Base-by-base conservation (phyloP, 2,888 invertebrate genomes). In the Onchidella celtica region DNA sequence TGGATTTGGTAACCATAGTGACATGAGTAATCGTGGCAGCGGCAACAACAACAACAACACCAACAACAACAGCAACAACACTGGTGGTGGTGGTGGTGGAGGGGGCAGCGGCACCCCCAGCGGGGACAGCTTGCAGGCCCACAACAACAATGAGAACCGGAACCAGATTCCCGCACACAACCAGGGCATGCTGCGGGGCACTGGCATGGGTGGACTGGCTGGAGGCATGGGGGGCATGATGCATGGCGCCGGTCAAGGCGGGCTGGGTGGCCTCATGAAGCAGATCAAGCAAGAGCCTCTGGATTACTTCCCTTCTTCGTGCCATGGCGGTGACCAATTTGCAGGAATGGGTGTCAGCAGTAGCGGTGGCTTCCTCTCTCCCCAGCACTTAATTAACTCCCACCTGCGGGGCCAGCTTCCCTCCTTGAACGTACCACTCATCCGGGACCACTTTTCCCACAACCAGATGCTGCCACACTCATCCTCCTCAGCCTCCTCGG, bases 371-470 rank as follows among this genome's bases (percentile, higher is more conserved):
- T 83, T 79, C 24, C 75, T 83, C 24, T 80, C 83, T 21, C 79
- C 82, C 40, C 82, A 80, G 40, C 84, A 84, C 59, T 24, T 84
- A n/a, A 84, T 84, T 70, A 80, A 79, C 66, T 82, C 84, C 3
- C 84, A 84, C 65, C 80, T 84, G 32, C 73, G 84, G 21, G 74
- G 80, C 40, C 84, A 84, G 82, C 66, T 84, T 17, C 79, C 84
- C 6, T 82, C 84, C 6, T 77, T 84, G 55, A 76, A 79, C 2
- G 73, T 84, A 29, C 82, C 82, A 17, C 65, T 80, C 34, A 74
- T 82, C n/a, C 80, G 79, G 36, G 84, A 84, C 66, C 84, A 84
- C 78, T 84, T 82, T 70, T 40, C 81, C 66, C 82, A 82, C 69
- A 66, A 59, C 69, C 81, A 81, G 34, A 81, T 81, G 81, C 40